Percentiles rank a stretch among this genome's conserved stretches.
phyloP scores from a whole-genome alignment of 2,888 invertebrate genomes.

The Seira sanloemensis region DNA sequence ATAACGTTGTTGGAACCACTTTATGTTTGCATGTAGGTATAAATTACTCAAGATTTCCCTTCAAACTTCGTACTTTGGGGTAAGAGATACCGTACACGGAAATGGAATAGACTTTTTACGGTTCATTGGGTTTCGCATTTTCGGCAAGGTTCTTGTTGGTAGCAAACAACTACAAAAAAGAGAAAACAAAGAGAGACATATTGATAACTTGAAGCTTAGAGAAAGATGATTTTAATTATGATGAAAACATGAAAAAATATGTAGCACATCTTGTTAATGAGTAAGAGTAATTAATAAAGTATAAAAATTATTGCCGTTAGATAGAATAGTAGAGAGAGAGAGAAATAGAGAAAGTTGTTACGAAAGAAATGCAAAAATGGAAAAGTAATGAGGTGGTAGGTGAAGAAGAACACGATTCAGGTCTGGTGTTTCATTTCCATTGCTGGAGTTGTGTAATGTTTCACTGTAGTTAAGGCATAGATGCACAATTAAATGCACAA shows the following conservation, averaged over 20 bases:
- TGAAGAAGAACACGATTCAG: too few relatives aligned
- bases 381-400: conserved; percentile 1
- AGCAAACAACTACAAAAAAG: conserved; percentile 62
- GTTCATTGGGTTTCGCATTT: conserved; percentile 60
- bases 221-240: too few relatives aligned
- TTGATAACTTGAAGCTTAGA: conserved; percentile 78
- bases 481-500: background rate
- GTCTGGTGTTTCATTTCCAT: too few relatives aligned
- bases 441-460: too few relatives aligned
- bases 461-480: background rate
- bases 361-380: background rate
- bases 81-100: conserved; percentile 20
- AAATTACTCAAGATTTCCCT: background rate
- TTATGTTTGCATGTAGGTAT: too few relatives aligned
- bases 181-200: conserved; percentile 42
- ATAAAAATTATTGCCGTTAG: too few relatives aligned
- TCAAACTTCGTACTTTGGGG: background rate
- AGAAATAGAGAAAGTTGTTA: background rate
- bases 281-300: background rate
- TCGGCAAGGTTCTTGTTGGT: conserved; percentile 60
- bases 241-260: too few relatives aligned
- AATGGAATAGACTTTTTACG: conserved; percentile 21
- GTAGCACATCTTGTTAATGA: conserved; percentile 1
- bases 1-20: background rate
- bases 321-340: background rate